Conservation (phyloP, 53 echinoderm and acorn worm species). For the Arbacia lixula region DNA sequence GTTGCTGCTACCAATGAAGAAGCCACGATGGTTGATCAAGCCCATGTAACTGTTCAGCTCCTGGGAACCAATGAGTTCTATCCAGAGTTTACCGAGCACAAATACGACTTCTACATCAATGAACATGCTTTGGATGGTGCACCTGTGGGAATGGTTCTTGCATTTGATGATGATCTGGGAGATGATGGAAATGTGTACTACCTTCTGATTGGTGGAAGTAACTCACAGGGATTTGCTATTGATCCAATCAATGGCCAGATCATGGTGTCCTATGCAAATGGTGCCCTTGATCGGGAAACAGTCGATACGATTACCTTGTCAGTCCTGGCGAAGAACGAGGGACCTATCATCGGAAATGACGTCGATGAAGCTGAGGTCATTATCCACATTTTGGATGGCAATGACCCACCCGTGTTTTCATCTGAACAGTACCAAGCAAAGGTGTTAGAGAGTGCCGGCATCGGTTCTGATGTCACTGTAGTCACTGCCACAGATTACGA, state of each 20-base stretch:
- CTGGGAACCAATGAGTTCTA: constrained; percentile 91
- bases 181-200: constrained; percentile 84
- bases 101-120: constrained; percentile 84
- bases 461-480: constrained; percentile 68
- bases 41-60: constrained; percentile 80
- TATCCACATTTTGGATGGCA: constrained; percentile 83
- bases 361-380: constrained; percentile 85
- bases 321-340: constrained; percentile 90
- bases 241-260: constrained; percentile 80
- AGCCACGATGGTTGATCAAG: constrained; percentile 61
- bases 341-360: constrained; percentile 76
- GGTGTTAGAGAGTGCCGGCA: constrained; percentile 72
- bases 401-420: constrained; percentile 88
- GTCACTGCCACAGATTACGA: constrained; percentile 94
- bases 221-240: constrained; percentile 84
- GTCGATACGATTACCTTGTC: constrained; percentile 68
- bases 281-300: constrained; percentile 83
- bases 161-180: constrained; percentile 84
- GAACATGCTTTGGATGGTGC: constrained; percentile 87
- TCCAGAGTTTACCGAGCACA: constrained; percentile 77
- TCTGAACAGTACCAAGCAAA: constrained; percentile 77
- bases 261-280: constrained; percentile 74
- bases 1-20: constrained; percentile 84
- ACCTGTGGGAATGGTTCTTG: constrained; percentile 80
- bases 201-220: constrained; percentile 84